Evolutionary conservation across 2,888 invertebrate species (phyloP).

Genomic region (Druceiella hillmani): DNA sequence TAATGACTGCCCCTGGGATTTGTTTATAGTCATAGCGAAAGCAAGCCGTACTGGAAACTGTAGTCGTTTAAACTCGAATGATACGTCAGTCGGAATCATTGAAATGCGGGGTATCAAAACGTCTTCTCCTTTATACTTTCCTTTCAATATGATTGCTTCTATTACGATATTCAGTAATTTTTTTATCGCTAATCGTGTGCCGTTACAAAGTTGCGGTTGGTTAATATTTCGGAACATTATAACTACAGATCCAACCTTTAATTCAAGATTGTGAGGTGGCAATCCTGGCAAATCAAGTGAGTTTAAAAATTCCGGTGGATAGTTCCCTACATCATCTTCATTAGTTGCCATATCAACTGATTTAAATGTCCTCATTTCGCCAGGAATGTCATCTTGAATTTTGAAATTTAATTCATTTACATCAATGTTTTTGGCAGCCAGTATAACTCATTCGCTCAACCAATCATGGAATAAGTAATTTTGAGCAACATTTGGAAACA

Average conservation of each 20-base stretch:
- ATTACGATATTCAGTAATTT: constrained; percentile 15
- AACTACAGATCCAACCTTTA: constrained; percentile 24
- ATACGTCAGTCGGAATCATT: too few species aligned
- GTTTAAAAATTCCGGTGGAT: constrained; percentile 29
- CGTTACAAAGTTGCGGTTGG: constrained; percentile 24
- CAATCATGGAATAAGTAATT: constrained; percentile 23
- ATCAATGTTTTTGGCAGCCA: constrained; percentile 18
- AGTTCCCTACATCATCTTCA: constrained; percentile 28
- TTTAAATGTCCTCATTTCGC: constrained; percentile 26
- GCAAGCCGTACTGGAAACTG: too few species aligned
- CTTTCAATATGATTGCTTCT: too few species aligned
- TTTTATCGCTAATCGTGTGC: constrained; percentile 18
- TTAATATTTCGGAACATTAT: constrained; percentile 25
- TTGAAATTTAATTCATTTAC: constrained; percentile 23
- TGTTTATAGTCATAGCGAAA: too few species aligned
- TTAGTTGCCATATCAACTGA: constrained; percentile 27
- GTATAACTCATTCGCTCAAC: constrained; percentile 24
- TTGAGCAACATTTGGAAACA: constrained; percentile 28
- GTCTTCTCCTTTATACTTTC: too few species aligned
- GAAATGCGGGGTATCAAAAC: too few species aligned
- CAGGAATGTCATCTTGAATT: constrained; percentile 24
- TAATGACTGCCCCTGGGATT: too few species aligned
- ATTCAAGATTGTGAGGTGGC: constrained; percentile 27
- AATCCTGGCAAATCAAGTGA: constrained; percentile 27
- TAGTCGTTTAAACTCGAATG: too few species aligned